These are phyloP conservation scores for Drosophila parabipectinata DNA, from an alignment of 1,140 invertebrate genomes.

Conservation along the genomic window DNA sequence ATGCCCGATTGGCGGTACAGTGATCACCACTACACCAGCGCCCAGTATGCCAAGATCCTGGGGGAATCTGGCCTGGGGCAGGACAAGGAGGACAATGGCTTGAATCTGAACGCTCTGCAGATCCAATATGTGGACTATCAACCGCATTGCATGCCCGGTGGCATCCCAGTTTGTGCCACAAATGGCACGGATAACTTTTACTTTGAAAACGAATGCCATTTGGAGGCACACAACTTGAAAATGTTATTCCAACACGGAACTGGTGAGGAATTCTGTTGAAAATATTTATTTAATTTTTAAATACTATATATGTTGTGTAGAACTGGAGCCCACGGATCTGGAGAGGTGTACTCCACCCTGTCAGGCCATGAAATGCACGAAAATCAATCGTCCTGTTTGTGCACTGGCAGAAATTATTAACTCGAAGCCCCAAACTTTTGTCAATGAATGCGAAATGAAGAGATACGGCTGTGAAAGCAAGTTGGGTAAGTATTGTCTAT, in stretches of 20 bases:
- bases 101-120: slow-evolving; percentile 32
- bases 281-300: background rate
- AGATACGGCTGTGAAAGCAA: slow-evolving; percentile 47
- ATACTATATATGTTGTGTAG: slow-evolving; percentile 5
- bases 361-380: slow-evolving; percentile 41
- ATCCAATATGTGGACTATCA: slow-evolving; percentile 71
- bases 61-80: slow-evolving; percentile 21
- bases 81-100: slow-evolving; percentile 1
- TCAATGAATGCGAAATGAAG: slow-evolving; percentile 58
- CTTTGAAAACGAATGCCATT: slow-evolving; percentile 60
- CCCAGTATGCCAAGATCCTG: slow-evolving; percentile 55
- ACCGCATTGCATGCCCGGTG: slow-evolving; percentile 46
- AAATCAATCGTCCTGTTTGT: slow-evolving; percentile 41
- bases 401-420: slow-evolving; percentile 24
- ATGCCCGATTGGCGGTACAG: slow-evolving; percentile 39
- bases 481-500: slow-evolving; percentile 22
- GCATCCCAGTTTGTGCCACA: slow-evolving; percentile 62
- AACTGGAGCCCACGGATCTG: slow-evolving; percentile 61
- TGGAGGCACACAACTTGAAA: slow-evolving; percentile 67
- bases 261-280: slow-evolving; percentile 15
- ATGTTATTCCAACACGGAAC: slow-evolving; percentile 60
- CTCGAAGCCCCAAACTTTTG: slow-evolving; percentile 31
- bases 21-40: slow-evolving; percentile 32
- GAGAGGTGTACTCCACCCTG: slow-evolving; percentile 52
- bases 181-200: slow-evolving; percentile 50